Base-by-base conservation (phyloP, 2,113 vertebrate genomes). In the Lichenostomus cassidix region DNA sequence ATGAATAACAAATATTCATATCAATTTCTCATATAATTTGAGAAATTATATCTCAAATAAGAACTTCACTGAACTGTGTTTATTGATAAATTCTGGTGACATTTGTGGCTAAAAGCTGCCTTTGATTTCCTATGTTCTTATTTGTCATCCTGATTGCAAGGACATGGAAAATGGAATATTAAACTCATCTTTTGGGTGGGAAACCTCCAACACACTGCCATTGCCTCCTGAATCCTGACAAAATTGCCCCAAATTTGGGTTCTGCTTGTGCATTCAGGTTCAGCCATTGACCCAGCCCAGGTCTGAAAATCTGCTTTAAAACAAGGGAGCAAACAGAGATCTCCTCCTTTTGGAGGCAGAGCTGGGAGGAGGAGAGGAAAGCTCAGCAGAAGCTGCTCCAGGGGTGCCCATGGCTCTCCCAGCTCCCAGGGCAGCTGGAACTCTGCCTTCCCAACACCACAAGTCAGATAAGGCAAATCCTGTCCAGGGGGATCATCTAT, bases 391-490 rank as follows among this genome's bases (percentile, higher is more conserved):
- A 89, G 62, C 75, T 52, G 62, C 67, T 6, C 47, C 22, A 8
- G 58, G 41, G 47, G 24, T 5, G 24, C 70, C 78, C 58, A 0
- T 41, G 4, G 5, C 70, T 55, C 59, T 69, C 42, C 64, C 2
- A 0, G 2, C 58, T 82, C 31, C 1, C 2, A 64, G 82, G 90
- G 70, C 84, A 56, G 85, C 2, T 2, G 22, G 22, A 42, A 24
- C 39, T 16, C 76, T n/a, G 46, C 5, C 3, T 64, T 60, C 76
- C 91, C n/a, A 93, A 83, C 83, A 33, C 71, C 88, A 63, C 6
- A 13, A 95, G 91, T 90, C 94, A 93, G 16, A 87, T 44, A 60
- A 96, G 96, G 92, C 94, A 94, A 87, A 71, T 91, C 88, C 86
- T 87, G 4, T 58, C 96, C 92, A 3, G 4, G 39, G 78, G 95